These are phyloP conservation scores for Exaiptasia diaphana DNA, from an alignment of 64 coral and sea anemone species.

Conservation along the genomic window DNA sequence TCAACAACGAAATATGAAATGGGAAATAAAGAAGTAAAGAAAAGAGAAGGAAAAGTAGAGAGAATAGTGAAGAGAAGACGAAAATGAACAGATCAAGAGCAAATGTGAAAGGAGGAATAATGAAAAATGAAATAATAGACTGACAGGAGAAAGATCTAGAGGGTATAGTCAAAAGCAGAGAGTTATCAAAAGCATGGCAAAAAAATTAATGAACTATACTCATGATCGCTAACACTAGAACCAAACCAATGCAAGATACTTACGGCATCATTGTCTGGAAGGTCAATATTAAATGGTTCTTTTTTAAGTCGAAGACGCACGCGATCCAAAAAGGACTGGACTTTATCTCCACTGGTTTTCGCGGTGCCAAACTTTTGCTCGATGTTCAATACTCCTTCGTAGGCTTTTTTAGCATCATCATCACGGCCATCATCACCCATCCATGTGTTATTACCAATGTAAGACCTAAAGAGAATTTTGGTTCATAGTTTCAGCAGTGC, in stretches of 20 bases:
- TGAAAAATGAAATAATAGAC: too few relatives aligned
- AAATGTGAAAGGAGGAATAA: too few relatives aligned
- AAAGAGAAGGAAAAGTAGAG: too few relatives aligned
- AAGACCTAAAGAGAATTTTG: constrained; percentile 65
- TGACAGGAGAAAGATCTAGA: too few relatives aligned
- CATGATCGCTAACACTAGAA: not conserved
- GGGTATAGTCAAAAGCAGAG: too few relatives aligned
- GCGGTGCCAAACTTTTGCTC: constrained; percentile 78
- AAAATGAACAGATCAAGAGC: not conserved
- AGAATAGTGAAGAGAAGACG: too few relatives aligned
- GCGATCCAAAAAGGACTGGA: constrained; percentile 52
- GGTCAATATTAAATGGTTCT: constrained; percentile 25
- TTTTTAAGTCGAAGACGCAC: constrained; percentile 44
- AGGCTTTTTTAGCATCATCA: constrained; percentile 70
- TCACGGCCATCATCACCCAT: constrained; percentile 80
- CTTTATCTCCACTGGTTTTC: constrained; percentile 54
- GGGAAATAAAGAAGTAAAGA: too few relatives aligned
- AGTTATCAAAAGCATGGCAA: too few relatives aligned
- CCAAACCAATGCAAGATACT: not conserved
- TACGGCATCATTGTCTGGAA: constrained; percentile 22
- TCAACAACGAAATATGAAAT: too few relatives aligned
- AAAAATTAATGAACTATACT: too few relatives aligned
- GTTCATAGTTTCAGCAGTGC: not conserved
- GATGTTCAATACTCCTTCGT: constrained; percentile 81
- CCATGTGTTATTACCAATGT: constrained; percentile 90